Conservation (phyloP, 2,888 invertebrate genomes). For the Hirtodrosophila trivittata region DNA sequence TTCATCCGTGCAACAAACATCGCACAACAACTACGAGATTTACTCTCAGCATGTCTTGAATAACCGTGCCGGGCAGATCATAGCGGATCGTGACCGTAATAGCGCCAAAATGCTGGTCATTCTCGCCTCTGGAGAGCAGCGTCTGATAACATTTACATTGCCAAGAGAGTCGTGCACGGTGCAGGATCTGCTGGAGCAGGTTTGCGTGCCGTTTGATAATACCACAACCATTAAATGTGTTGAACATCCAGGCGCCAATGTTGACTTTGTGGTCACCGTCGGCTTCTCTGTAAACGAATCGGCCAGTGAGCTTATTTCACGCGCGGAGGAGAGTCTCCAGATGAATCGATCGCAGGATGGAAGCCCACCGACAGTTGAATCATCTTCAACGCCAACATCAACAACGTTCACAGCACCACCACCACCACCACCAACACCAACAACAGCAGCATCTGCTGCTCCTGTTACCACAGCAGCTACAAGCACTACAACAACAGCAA, state of each 20-base stretch:
- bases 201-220: conserved; percentile 88
- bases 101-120: conserved; percentile 92
- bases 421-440: conserved; percentile 14
- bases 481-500: conserved; percentile 12
- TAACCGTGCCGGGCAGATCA: conserved; percentile 79
- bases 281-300: conserved; percentile 84
- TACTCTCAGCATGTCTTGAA: conserved; percentile 84
- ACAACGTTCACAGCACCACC: conserved; percentile 31
- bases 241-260: conserved; percentile 89
- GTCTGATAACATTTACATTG: conserved; percentile 91
- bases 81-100: conserved; percentile 82
- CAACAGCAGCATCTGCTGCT: conserved; percentile 34
- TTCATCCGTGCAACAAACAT: conserved; percentile 81
- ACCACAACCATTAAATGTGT: conserved; percentile 90
- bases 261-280: conserved; percentile 91
- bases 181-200: conserved; percentile 92
- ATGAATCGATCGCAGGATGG: conserved; percentile 81
- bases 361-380: conserved; percentile 42
- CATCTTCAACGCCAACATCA: conserved; percentile 25
- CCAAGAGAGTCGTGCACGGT: conserved; percentile 93
- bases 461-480: not conserved
- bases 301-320: conserved; percentile 82
- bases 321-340: conserved; percentile 83
- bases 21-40: conserved; percentile 83
- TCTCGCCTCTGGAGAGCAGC: conserved; percentile 90